Conservation (phyloP, 2,888 invertebrate genomes). For the Rapana venosa region DNA sequence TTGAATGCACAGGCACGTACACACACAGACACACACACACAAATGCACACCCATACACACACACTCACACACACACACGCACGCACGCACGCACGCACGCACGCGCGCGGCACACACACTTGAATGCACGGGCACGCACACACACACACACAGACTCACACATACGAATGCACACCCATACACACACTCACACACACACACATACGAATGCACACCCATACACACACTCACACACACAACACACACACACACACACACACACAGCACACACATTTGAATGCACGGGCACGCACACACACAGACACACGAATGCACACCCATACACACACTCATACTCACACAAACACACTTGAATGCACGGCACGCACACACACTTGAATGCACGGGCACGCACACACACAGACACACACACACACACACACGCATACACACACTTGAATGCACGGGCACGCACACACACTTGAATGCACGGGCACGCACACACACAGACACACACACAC, state of each 20-base stretch:
- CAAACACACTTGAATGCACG: too few species aligned
- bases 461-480: neutral
- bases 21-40: neutral
- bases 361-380: too few species aligned
- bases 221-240: conserved; percentile 11
- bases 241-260: neutral
- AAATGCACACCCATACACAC: neutral
- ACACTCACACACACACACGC: neutral
- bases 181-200: neutral
- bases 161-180: neutral
- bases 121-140: too few species aligned
- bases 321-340: too few species aligned
- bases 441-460: neutral
- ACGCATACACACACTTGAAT: neutral
- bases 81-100: neutral
- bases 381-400: too few species aligned
- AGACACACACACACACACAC: too few species aligned
- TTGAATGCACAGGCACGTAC: neutral
- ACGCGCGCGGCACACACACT: too few species aligned
- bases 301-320: too few species aligned
- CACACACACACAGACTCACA: too few species aligned
- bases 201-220: neutral
- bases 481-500: neutral
- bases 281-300: too few species aligned
- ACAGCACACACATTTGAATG: too few species aligned